Base-by-base conservation (phyloP, 2,888 invertebrate genomes). In the Pachycephus smyrnensis region DNA sequence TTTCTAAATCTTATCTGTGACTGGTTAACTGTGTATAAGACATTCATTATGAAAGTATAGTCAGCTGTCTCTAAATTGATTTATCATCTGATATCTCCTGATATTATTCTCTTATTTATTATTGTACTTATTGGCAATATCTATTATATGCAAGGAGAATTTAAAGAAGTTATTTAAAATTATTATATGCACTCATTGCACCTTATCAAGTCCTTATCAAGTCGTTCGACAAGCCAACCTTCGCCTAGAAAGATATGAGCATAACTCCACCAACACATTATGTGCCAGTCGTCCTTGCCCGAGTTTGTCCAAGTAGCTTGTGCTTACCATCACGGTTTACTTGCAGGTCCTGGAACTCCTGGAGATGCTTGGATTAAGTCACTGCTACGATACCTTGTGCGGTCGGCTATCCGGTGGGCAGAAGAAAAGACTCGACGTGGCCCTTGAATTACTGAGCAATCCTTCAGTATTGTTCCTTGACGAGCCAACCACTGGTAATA, bases 401-500 rank as follows among this genome's bases (percentile, higher is more conserved):
- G 93, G 93, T 33, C 95, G 95, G 86, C 92, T 97, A 68, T 97
- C 97, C 0, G 97, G 97, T n/a, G 97, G 97, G 3, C 97, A 97
- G 89, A 94, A 95, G 84, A 95, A 97, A 88, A 93, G 97, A 75
- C 93, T 97, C 75, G 96, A 96, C 1, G 96, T 97, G 73, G 97
- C 97, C 9, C 92, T 97, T 82, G 97, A 97, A 90, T 93, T 97
- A 80, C 94, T 97, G 74, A 97, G 96, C 84, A 97, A 97, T 90
- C 97, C 97, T 12, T 96, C 97, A 31, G 94, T 97, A 78, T 94
- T 97, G 93, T 97, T 97, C 92, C 94, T 97, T 82, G 97, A 97
- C 88, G 97, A 97, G 90, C 97, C 97, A 73, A 97, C 97, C 12
- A 97, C 97, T 68, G 91, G 91, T 91, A 83, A 86, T 75, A 4